Conservation (phyloP, 2,113 vertebrate species). For the Telmatochromis brichardi region DNA sequence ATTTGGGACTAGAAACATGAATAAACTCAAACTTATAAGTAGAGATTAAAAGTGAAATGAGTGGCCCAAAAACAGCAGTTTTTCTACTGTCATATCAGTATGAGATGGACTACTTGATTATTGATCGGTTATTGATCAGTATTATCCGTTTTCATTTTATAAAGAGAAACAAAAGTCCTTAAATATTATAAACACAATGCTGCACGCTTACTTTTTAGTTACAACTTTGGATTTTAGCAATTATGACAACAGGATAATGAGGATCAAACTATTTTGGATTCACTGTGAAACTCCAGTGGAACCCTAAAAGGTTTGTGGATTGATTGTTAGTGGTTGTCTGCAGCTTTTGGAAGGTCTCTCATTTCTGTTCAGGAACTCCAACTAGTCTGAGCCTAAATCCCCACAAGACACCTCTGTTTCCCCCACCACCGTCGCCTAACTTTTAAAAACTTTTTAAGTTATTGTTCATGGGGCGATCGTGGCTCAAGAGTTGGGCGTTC, state of each 20-base stretch:
- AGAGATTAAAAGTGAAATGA: background rate
- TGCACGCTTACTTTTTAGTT: background rate
- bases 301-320: background rate
- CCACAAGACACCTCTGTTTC: background rate
- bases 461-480: background rate
- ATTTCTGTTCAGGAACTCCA: background rate
- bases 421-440: background rate
- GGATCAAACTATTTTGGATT: background rate
- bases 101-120: background rate
- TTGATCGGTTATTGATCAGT: background rate
- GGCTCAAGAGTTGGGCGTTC: too few relatives aligned
- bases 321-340: background rate
- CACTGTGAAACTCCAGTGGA: background rate
- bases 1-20: background rate
- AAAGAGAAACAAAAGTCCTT: background rate
- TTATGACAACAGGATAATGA: background rate
- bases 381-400: background rate
- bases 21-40: accelerated
- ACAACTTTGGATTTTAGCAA: background rate
- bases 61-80: background rate
- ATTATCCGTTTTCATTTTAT: background rate
- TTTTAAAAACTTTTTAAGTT: background rate
- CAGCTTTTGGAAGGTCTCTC: background rate
- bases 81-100: background rate
- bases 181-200: background rate